Evolutionary conservation across 2,797 vertebrate genomes (phyloP), one percentile per base, ranked within the genome.

Genomic region (Leptatherina wallacei): DNA sequence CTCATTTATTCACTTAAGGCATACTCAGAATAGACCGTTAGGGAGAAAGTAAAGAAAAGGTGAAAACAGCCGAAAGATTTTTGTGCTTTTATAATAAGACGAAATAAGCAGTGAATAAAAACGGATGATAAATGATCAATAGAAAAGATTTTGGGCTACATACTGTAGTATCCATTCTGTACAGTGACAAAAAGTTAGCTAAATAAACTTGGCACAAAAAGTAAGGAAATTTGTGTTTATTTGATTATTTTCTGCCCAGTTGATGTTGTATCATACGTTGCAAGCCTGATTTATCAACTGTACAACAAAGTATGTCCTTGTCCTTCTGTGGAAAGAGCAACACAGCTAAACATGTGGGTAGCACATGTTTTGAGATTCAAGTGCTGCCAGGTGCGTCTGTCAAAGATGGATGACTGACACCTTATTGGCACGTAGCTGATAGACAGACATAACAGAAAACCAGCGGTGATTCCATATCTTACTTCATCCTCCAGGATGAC

Each of bases 1-100:
- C 51, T 22, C 11, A 51, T 63, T 72, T 22, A 35, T 63, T n/a
- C 32, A 44, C 51, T 12, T 29, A 61, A 42, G 18, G 27, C 58
- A 11, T 52, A n/a, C 12, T 16, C 27, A 40, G 18, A 55, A 2
- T 30, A 24, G 22, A 52, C 24, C 29, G 54, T 1, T 47, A 61
- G 33, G 57, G 38, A 42, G 38, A 54, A 22, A 40, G n/a, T 12
- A 36, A 61, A 47, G 33, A 22, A 60, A 52, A 70, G 0, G 16
- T 63, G 38, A 36, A 29, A 42, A 32, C 8, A 52, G 6, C 29
- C 14, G 7, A 29, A 47, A 32, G 18, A 52, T 56, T 29, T 18
- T 44, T 5, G 6, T 27, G 6, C 27, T 27, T 35, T 30, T 32
- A 8, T 47, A 22, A 47, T 60, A 49, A 36, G 29, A 8, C 38